Conservation (phyloP, 2,888 invertebrate species). For the Melangyna quadrimaculata region DNA sequence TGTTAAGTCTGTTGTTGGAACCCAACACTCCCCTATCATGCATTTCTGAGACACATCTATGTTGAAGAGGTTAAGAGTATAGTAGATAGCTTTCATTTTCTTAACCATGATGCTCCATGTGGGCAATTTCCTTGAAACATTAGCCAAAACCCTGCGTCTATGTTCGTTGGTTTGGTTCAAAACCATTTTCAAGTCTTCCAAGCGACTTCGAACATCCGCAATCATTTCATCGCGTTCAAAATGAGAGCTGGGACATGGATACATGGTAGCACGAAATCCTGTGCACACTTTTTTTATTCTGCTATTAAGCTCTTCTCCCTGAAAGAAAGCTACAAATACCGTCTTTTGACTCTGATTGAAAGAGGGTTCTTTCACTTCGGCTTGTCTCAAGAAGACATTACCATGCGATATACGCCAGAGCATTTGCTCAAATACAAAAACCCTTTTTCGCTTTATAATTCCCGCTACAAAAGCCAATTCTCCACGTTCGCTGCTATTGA, state of each 20-base stretch:
- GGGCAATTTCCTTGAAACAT: constrained; percentile 89
- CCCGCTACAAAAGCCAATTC: constrained; percentile 86
- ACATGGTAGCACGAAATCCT: constrained; percentile 90
- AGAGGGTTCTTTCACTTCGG: constrained; percentile 87
- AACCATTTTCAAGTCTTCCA: constrained; percentile 89
- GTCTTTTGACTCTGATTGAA: constrained; percentile 86
- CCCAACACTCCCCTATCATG: constrained; percentile 92
- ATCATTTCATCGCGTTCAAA: constrained; percentile 90
- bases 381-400: constrained; percentile 89
- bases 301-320: constrained; percentile 90
- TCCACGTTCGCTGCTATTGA: constrained; percentile 19
- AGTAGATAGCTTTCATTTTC: constrained; percentile 94
- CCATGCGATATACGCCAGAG: constrained; percentile 92
- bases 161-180: constrained; percentile 90
- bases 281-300: constrained; percentile 91
- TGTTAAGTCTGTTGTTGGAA: constrained; percentile 85
- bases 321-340: constrained; percentile 88
- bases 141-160: constrained; percentile 87
- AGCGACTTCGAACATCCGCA: constrained; percentile 88
- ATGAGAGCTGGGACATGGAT: constrained; percentile 90
- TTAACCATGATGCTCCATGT: constrained; percentile 90
- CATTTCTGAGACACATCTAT: constrained; percentile 91
- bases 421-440: constrained; percentile 90
- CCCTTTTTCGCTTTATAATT: constrained; percentile 89
- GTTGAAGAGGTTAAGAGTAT: constrained; percentile 93